Evolutionary conservation across 2,797 vertebrate genomes (phyloP).

Genomic region (Diglossa cyanea): DNA sequence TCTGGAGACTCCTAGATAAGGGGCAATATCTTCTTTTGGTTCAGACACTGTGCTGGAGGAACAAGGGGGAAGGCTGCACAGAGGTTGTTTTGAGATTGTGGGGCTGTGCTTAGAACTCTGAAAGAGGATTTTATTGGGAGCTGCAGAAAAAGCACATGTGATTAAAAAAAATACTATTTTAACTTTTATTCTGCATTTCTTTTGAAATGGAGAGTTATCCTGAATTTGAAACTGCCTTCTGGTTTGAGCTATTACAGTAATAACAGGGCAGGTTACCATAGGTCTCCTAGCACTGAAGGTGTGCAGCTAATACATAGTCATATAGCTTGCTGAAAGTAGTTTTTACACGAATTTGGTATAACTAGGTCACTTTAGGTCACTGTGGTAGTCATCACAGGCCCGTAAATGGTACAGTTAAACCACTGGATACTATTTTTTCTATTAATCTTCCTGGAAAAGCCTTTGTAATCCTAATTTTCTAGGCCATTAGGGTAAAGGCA

Average conservation of each 20-base stretch:
- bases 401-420: neutral
- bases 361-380: neutral
- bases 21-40: neutral
- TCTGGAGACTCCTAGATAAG: neutral
- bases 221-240: neutral
- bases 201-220: neutral
- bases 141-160: neutral
- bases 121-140: neutral
- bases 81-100: neutral
- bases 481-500: conserved; percentile 39
- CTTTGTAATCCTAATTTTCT: conserved; percentile 48
- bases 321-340: neutral
- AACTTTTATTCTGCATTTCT: neutral
- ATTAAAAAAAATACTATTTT: neutral
- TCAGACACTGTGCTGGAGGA: neutral
- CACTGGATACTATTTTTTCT: conserved; percentile 34
- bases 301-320: neutral
- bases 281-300: neutral
- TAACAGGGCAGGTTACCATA: neutral
- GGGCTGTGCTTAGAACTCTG: neutral
- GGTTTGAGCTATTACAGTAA: neutral
- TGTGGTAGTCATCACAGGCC: neutral
- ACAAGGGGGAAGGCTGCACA: neutral
- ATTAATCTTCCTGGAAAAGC: conserved; percentile 51
- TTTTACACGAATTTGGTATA: neutral